phyloP scores from a whole-genome alignment of 2,797 vertebrate genomes.

The Hippoglossus hippoglossus region DNA sequence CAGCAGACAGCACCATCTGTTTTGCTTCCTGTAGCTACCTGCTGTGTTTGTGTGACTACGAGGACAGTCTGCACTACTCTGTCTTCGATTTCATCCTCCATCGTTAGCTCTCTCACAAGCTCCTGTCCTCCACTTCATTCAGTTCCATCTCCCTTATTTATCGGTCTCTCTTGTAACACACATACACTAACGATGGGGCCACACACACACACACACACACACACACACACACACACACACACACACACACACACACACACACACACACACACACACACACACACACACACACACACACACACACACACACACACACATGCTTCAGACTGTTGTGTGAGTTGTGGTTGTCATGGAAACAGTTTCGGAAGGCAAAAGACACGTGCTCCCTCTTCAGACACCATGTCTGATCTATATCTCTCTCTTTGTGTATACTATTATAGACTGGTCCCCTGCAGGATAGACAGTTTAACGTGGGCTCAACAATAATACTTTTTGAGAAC shows the following conservation, averaged over 20 bases:
- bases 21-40: conserved; percentile 11
- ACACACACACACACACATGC: neutral
- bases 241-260: too few species aligned
- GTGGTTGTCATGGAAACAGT: conserved; percentile 74
- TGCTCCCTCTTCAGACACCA: conserved; percentile 30
- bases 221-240: too few species aligned
- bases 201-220: too few species aligned
- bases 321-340: conserved; percentile 10
- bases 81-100: neutral
- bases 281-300: conserved; percentile 1
- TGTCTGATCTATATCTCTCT: conserved; percentile 12
- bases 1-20: conserved; percentile 40
- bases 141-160: neutral
- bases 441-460: too few species aligned
- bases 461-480: neutral
- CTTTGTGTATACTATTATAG: neutral
- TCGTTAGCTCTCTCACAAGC: conserved; percentile 1
- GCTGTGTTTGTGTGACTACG: neutral
- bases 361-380: conserved; percentile 39
- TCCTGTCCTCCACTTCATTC: conserved; percentile 6
- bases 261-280: neutral
- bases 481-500: too few species aligned
- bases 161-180: conserved; percentile 2
- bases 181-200: neutral
- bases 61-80: neutral